Percentiles rank a stretch among this genome's conserved stretches.
Conservation (phyloP, 2,888 invertebrate genomes). For the Acleris laterana region DNA sequence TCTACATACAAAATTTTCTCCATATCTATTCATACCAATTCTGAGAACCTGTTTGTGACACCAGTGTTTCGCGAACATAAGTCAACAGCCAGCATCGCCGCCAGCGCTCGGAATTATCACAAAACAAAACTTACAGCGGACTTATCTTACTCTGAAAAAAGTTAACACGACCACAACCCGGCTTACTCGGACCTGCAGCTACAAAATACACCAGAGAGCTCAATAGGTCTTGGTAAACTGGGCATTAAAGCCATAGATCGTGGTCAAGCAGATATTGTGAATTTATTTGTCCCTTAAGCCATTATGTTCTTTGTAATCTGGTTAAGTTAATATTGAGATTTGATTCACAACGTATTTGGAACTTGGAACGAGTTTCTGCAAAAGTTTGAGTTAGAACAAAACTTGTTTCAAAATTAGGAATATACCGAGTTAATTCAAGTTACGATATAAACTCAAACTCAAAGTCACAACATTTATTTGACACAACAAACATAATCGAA, state of each 20-base stretch:
- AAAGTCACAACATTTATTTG: no score
- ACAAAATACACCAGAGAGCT: constrained; percentile 1
- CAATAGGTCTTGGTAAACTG: constrained; percentile 46
- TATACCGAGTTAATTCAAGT: not conserved
- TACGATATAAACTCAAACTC: no score
- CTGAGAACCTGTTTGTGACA: not conserved
- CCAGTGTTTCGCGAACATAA: constrained; percentile 9
- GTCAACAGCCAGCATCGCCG: constrained; percentile 74
- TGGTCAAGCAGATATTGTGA: constrained; percentile 53
- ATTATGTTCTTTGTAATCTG: constrained; percentile 75
- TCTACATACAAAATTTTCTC: no score
- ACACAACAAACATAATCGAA: no score
- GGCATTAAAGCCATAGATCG: constrained; percentile 61
- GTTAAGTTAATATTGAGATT: constrained; percentile 71
- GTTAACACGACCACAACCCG: constrained; percentile 45
- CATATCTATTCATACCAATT: no score
- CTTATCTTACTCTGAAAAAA: constrained; percentile 74
- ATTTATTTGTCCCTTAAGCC: constrained; percentile 73
- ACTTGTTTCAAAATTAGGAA: not conserved
- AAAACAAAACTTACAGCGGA: constrained; percentile 74
- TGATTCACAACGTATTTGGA: constrained; percentile 21
- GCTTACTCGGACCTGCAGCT: constrained; percentile 46
- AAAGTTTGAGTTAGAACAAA: not conserved
- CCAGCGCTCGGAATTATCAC: constrained; percentile 79
- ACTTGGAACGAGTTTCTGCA: not conserved